phyloP scores from a whole-genome alignment of 2,797 vertebrate genomes.

The Tangara arthus region DNA sequence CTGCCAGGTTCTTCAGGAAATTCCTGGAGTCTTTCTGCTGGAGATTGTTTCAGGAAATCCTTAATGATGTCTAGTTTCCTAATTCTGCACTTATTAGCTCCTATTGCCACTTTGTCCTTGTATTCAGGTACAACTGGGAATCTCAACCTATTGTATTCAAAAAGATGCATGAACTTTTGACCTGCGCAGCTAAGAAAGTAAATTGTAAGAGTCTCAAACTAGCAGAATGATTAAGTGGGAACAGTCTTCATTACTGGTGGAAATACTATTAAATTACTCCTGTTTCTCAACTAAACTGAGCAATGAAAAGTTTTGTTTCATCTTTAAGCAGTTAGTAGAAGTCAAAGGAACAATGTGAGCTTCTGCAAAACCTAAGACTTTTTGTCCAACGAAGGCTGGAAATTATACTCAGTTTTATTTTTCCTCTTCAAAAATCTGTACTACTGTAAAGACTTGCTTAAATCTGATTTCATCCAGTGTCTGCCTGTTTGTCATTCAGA shows the following conservation, averaged over 20 bases:
- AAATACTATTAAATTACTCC: background rate
- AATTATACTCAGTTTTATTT: background rate
- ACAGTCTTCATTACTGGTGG: background rate
- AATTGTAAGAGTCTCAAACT: background rate
- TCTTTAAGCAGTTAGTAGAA: background rate
- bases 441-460: background rate
- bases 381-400: background rate
- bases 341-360: background rate
- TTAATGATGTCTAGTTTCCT: constrained; percentile 46
- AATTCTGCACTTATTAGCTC: background rate
- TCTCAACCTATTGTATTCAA: background rate
- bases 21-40: background rate
- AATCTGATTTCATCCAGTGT: background rate
- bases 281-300: background rate
- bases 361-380: background rate
- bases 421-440: background rate
- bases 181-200: background rate
- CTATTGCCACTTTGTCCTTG: background rate
- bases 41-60: constrained; percentile 52
- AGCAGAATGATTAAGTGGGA: background rate
- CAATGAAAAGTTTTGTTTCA: background rate
- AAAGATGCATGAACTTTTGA: background rate
- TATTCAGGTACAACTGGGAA: background rate
- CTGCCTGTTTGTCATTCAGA: background rate
- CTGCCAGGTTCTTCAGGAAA: constrained; percentile 43